phyloP scores from a whole-genome alignment of 2,113 vertebrate genomes.

The Sinocyclocheilus rhinocerous region DNA sequence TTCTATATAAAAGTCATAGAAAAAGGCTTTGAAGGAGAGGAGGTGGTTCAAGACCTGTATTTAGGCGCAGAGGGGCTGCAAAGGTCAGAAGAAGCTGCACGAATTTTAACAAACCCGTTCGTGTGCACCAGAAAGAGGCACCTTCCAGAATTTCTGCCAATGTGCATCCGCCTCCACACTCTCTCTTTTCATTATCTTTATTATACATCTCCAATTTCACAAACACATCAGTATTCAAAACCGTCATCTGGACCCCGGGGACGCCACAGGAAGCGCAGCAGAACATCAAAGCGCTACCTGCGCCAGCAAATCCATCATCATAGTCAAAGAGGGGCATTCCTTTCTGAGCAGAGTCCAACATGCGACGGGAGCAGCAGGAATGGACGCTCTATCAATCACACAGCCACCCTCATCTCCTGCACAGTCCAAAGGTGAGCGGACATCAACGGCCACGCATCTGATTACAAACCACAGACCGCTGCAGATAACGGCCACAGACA shows the following conservation, averaged over 20 bases:
- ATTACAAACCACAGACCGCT: slow-evolving; percentile 1
- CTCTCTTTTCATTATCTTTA: slow-evolving; percentile 37
- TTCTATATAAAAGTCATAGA: slow-evolving; percentile 21
- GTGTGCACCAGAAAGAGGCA: background rate
- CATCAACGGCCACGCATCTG: slow-evolving; percentile 19
- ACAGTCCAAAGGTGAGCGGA: slow-evolving; percentile 51
- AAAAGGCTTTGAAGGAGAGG: slow-evolving; percentile 16
- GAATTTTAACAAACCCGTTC: background rate
- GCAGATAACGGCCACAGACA: slow-evolving; percentile 16
- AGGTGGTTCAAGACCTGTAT: background rate
- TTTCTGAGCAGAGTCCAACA: slow-evolving; percentile 16
- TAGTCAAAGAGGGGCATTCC: slow-evolving; percentile 27
- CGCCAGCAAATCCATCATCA: slow-evolving; percentile 43
- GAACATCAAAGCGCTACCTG: slow-evolving; percentile 40
- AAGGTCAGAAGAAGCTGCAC: background rate
- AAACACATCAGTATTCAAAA: slow-evolving; percentile 33
- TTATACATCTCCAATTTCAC: slow-evolving; percentile 30
- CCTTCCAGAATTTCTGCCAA: background rate
- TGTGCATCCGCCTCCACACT: background rate
- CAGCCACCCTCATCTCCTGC: background rate
- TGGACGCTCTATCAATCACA: slow-evolving; percentile 46
- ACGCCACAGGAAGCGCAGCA: slow-evolving; percentile 5
- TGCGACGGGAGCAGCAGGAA: slow-evolving; percentile 12
- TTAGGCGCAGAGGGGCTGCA: slow-evolving; percentile 3
- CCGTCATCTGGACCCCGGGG: slow-evolving; percentile 16